Evolutionary conservation across 2,113 vertebrate species (phyloP).

Genomic region (Notiomystis cincta): DNA sequence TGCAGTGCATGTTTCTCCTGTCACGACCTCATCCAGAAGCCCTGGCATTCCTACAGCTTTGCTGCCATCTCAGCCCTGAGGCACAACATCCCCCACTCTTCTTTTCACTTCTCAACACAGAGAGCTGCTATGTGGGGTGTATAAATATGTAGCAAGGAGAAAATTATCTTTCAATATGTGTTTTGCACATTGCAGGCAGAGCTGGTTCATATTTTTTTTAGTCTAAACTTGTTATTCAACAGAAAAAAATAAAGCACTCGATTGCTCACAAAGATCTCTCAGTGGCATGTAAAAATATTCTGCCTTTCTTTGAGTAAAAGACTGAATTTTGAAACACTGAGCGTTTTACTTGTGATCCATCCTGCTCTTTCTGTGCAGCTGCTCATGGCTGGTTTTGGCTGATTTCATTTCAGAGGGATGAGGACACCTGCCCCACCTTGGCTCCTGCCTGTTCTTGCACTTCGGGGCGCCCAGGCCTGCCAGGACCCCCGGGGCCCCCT

Average conservation of each 20-base stretch:
- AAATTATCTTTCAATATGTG: neutral
- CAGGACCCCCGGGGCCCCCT: slow-evolving; percentile 79
- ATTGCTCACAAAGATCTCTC: neutral
- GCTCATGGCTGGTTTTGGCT: neutral
- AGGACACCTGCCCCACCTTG: slow-evolving; percentile 80
- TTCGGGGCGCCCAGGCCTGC: slow-evolving; percentile 74
- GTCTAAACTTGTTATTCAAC: neutral
- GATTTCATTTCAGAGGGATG: slow-evolving; percentile 77
- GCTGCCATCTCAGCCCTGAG: neutral
- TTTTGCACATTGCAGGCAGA: neutral
- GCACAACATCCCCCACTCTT: neutral
- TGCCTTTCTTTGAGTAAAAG: neutral
- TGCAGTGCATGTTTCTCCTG: neutral
- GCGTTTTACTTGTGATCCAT: neutral
- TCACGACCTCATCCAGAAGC: neutral
- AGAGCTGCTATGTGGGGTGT: neutral
- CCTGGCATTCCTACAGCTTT: neutral
- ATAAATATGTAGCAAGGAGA: neutral
- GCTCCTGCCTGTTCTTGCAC: slow-evolving; percentile 80
- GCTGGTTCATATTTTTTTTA: neutral
- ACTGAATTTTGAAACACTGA: neutral
- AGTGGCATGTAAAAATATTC: neutral
- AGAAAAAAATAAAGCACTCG: neutral
- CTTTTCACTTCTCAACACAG: neutral
- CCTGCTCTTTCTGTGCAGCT: neutral